phyloP scores from a whole-genome alignment of 2,888 invertebrate genomes.

The Aleiodes testaceus region DNA sequence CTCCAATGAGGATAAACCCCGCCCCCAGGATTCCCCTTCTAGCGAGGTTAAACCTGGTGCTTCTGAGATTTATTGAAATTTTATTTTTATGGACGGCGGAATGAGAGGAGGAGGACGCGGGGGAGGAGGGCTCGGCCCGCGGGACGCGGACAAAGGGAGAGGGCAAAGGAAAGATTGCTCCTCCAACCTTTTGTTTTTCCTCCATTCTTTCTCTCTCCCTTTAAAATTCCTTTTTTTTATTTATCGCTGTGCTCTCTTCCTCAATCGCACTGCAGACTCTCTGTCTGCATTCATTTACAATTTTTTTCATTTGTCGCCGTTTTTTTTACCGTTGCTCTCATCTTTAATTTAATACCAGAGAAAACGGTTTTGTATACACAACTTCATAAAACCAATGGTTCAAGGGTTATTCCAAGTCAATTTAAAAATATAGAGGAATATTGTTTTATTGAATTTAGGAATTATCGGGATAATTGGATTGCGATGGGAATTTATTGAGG shows the following conservation, averaged over 20 bases:
- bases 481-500: not conserved
- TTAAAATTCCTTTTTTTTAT: conserved; percentile 46
- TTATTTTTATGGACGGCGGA: conserved; percentile 71
- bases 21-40: conserved; percentile 64
- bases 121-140: conserved; percentile 47
- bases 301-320: conserved; percentile 10
- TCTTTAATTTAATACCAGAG: conserved; percentile 19
- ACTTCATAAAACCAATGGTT: conserved; percentile 24
- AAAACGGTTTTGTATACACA: conserved; percentile 14
- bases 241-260: conserved; percentile 36
- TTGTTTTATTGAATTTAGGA: conserved; percentile 4
- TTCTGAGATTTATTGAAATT: conserved; percentile 73
- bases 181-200: conserved; percentile 44
- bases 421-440: not conserved
- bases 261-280: conserved; percentile 35
- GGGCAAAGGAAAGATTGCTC: conserved; percentile 57
- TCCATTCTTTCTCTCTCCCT: conserved; percentile 39
- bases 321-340: not conserved
- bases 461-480: not conserved
- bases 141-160: conserved; percentile 35
- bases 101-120: too few species aligned
- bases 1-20: conserved; percentile 66
- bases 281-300: conserved; percentile 39
- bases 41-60: conserved; percentile 54
- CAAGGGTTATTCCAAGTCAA: conserved; percentile 7